These are phyloP conservation scores for Solenopsis fugax DNA, from an alignment of 1,140 invertebrate species.

Conservation along the genomic window DNA sequence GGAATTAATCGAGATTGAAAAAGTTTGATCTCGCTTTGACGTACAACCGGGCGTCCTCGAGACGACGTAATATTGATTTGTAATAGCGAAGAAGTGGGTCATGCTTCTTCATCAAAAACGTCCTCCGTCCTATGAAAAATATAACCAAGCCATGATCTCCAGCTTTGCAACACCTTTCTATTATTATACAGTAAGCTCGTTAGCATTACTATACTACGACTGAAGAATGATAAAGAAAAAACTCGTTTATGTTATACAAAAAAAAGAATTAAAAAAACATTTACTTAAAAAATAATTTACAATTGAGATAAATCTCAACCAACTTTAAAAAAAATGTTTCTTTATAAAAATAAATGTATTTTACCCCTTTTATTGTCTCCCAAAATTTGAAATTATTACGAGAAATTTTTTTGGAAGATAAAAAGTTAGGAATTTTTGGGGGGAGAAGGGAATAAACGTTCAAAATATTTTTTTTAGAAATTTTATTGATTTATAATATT, in stretches of 20 bases:
- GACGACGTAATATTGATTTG: constrained; percentile 75
- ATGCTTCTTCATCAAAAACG: constrained; percentile 64
- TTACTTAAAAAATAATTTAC: neutral
- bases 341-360: neutral
- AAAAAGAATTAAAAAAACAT: neutral
- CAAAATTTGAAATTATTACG: too few species aligned
- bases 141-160: constrained; percentile 46
- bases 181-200: neutral
- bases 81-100: constrained; percentile 76
- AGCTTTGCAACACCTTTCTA: neutral
- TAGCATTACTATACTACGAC: neutral
- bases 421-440: too few species aligned
- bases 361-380: too few species aligned
- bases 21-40: constrained; percentile 78
- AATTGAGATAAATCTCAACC: neutral
- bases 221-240: neutral
- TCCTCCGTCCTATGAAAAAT: constrained; percentile 51
- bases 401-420: too few species aligned
- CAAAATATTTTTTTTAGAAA: too few species aligned
- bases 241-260: neutral
- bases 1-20: constrained; percentile 79
- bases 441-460: too few species aligned
- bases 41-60: constrained; percentile 69
- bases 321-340: neutral
- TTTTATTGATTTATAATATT: too few species aligned